Base-by-base conservation (phyloP, 2,888 invertebrate genomes). In the Gymnoscelis rufifasciata region DNA sequence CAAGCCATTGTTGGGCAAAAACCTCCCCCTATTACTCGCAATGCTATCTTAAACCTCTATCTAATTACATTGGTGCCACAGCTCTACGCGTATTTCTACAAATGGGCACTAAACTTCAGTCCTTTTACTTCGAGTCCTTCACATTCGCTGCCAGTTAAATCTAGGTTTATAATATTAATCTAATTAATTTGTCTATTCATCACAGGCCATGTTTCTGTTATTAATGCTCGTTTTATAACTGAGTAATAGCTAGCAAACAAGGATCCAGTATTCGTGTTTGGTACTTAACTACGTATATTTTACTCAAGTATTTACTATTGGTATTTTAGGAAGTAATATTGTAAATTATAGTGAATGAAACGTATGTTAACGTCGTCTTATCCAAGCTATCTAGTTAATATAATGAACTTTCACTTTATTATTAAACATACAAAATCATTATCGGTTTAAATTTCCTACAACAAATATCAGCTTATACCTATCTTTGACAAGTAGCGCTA, bases 41-140 rank as follows among this genome's bases (percentile, higher is more conserved):
- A n/a, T n/a, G n/a, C n/a, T n/a, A n/a, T n/a, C n/a, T n/a, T n/a
- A n/a, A n/a, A n/a, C n/a, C n/a, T n/a, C n/a, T n/a, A n/a, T n/a
- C n/a, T n/a, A n/a, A n/a, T n/a, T n/a, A 19, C 19, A 5, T 19
- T 5, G 5, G 3, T 19, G 3, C 19, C 5, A 19, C 19, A 19
- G 5, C 3, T 0, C 11, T 38, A n/a, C 40, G 19, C n/a, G 27
- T 38, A 38, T 24, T 38, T 33, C 33, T 33, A 28, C 13, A 14
- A 28, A 14, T 14, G 14, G 8, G 27, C n/a, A 15, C 13, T 19
- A 38, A 8, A 15, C 14, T 27, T 28, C 10, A 47, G 55, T 69
- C 77, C 61, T 70, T 49, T 75, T 78, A 76, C 78, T 77, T 67
- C 40, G 59, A 65, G 73, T 56, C 78, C 77, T 78, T 74, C 74